Evolutionary conservation across 1,140 invertebrate genomes (phyloP), one percentile per base, ranked within the genome.

Genomic region (Habropoda laboriosa): DNA sequence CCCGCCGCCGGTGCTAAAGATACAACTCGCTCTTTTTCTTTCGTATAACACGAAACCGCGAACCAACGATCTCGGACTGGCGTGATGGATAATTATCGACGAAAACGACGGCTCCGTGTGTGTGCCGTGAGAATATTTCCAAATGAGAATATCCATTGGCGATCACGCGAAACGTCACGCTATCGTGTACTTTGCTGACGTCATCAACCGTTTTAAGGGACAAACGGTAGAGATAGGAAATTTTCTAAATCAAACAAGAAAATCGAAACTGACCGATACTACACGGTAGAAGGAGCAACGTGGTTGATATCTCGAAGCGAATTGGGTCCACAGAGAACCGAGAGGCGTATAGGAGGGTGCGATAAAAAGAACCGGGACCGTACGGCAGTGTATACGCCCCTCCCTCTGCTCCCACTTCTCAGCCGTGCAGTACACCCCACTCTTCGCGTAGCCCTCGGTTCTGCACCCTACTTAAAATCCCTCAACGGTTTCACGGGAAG

Each of bases 201-300:
- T 85, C 81, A 76, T 30, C 16, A 58, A 45, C 58, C 78, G 72
- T 79, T n/a, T n/a, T 84, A 85, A 85, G 82, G 68, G 79, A 42
- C 81, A 79, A n/a, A n/a, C n/a, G n/a, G n/a, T n/a, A n/a, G n/a
- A n/a, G n/a, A n/a, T n/a, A n/a, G n/a, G n/a, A n/a, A 49, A 85
- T 86, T 85, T 86, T 83, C 81, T 76, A 86, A 86, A 84, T 81
- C 76, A 68, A 82, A 81, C 70, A 61, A 63, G 79, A 70, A 79
- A 86, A 64, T 64, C 24, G 21, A 13, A 27, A 16, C 10, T 0
- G 61, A 18, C 4, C 49, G 58, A 78, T 81, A 51, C 53, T 57
- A 71, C 49, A 74, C 57, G 80, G 60, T 72, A 49, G 27, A 55
- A n/a, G 35, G 42, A 18, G 27, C 27, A n/a, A 27, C 24, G 35